A percentile compares a stretch with the other conserved stretches of the same genome.
Conservation (phyloP, 2,797 vertebrate species). For the Darevskia mixta region DNA sequence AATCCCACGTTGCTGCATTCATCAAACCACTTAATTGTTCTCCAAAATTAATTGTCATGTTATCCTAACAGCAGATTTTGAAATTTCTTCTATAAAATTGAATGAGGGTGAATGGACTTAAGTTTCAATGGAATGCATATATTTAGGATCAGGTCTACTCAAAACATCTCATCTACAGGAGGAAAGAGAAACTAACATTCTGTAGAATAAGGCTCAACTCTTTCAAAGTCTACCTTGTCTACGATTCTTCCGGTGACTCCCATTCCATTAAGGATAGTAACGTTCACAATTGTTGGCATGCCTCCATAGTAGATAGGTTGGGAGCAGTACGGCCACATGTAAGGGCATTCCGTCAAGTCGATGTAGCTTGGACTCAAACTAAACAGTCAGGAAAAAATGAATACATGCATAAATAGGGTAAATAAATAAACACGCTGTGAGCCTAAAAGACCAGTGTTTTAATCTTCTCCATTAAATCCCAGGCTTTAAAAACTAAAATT, state of each 20-base stretch:
- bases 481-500: neutral
- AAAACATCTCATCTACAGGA: neutral
- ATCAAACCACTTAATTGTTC: neutral
- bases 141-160: neutral
- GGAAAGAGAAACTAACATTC: neutral
- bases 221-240: constrained; percentile 87
- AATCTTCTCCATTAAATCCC: neutral
- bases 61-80: neutral
- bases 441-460: neutral
- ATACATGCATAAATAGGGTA: neutral
- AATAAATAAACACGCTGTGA: neutral
- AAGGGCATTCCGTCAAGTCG: constrained; percentile 96
- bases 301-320: constrained; percentile 99
- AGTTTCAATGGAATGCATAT: neutral
- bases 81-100: neutral
- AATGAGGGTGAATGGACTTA: neutral
- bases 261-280: constrained; percentile 98
- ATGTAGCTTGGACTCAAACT: constrained; percentile 98
- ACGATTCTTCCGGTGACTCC: constrained; percentile 95
- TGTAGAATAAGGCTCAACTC: neutral
- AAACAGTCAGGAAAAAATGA: constrained; percentile 37
- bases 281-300: constrained; percentile 97
- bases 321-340: constrained; percentile 99
- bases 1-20: no score
- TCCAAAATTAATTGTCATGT: neutral